phyloP scores from a whole-genome alignment of 1,140 invertebrate genomes.

The Calephelis nemesis region DNA sequence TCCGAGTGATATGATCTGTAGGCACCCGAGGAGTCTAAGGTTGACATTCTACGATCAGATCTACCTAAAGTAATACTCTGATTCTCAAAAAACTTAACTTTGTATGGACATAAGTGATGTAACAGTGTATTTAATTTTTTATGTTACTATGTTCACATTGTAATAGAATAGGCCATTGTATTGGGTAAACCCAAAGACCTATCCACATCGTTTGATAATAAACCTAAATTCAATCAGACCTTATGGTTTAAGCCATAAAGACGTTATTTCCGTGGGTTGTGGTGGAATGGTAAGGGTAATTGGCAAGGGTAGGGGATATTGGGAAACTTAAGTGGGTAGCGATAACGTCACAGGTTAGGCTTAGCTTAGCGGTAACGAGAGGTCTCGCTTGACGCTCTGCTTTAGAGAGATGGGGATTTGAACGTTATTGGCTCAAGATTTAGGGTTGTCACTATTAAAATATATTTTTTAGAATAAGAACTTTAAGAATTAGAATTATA shows the following conservation, averaged over 20 bases:
- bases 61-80: too few relatives aligned
- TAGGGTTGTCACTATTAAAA: conserved; percentile 44
- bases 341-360: conserved; percentile 68
- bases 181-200: conserved; percentile 4
- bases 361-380: conserved; percentile 70
- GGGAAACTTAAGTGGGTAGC: conserved; percentile 29
- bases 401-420: conserved; percentile 57
- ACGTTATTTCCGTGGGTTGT: not conserved
- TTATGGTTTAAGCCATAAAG: not conserved
- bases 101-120: too few relatives aligned
- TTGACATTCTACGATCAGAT: too few relatives aligned
- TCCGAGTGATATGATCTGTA: too few relatives aligned
- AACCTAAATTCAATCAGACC: not conserved
- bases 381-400: conserved; percentile 64
- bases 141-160: not conserved
- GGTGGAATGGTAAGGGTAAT: conserved; percentile 4
- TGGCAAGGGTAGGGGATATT: conserved; percentile 15
- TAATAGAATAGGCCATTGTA: not conserved
- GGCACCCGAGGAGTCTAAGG: too few relatives aligned
- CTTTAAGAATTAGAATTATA: too few relatives aligned
- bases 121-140: too few relatives aligned
- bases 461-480: not conserved
- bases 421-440: conserved; percentile 43
- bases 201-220: conserved; percentile 4
- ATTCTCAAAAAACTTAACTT: too few relatives aligned